Conservation (phyloP, 2,888 invertebrate species). For the Oxystoma pomonae region DNA sequence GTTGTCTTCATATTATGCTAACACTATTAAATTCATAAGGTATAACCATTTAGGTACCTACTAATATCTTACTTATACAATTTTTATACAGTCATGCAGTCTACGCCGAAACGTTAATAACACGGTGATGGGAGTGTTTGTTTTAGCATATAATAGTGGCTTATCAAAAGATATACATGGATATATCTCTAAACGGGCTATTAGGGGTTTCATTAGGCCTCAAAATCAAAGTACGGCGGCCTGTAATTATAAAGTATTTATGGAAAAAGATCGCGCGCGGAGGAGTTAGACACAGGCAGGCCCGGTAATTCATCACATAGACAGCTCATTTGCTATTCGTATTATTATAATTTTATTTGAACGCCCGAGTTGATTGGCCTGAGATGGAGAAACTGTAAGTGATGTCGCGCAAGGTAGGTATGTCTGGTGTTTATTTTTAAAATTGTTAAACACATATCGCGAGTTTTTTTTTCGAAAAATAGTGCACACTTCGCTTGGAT, state of each 20-base stretch:
- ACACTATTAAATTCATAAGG: too few relatives aligned
- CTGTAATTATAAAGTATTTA: constrained; percentile 51
- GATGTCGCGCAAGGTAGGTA: background rate
- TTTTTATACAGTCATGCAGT: background rate
- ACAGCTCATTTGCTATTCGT: constrained; percentile 48
- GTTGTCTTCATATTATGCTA: too few relatives aligned
- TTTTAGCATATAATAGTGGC: constrained; percentile 5
- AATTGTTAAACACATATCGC: too few relatives aligned
- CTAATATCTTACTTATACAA: background rate
- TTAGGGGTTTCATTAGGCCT: constrained; percentile 46
- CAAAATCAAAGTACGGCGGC: constrained; percentile 46
- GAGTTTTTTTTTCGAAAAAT: too few relatives aligned
- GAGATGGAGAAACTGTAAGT: background rate
- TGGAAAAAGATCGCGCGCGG: constrained; percentile 41
- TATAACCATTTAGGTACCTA: background rate
- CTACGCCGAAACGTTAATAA: background rate
- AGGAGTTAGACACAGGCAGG: constrained; percentile 43
- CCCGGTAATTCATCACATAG: constrained; percentile 47
- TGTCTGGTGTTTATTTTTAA: too few relatives aligned
- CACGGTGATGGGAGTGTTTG: constrained; percentile 8
- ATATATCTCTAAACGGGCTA: constrained; percentile 36
- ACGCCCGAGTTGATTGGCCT: constrained; percentile 40
- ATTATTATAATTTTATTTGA: constrained; percentile 46
- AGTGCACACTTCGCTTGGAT: too few relatives aligned
- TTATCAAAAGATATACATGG: constrained; percentile 21